These are phyloP conservation scores for Hippopotamus amphibius DNA, from an alignment of 2,113 vertebrate genomes.

Conservation along the genomic window DNA sequence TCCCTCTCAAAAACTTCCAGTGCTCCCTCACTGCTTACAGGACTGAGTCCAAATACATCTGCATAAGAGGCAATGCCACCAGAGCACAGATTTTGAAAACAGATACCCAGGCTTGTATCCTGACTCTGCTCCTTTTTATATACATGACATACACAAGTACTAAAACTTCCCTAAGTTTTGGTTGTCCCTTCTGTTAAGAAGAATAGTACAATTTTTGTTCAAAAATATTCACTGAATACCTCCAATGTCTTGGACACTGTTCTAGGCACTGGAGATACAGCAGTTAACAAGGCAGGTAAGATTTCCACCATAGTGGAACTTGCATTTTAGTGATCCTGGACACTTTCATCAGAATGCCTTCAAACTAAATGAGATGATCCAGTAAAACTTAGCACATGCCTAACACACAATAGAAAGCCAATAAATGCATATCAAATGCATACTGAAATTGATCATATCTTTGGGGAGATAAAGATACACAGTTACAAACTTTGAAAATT, in stretches of 20 bases:
- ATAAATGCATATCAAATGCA: background rate
- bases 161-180: background rate
- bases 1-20: background rate
- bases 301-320: background rate
- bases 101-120: background rate
- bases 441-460: background rate
- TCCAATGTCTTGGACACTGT: background rate
- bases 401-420: background rate
- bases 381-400: background rate
- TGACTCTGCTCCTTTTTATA: background rate
- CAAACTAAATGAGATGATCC: background rate
- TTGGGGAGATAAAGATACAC: background rate
- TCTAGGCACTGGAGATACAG: background rate
- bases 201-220: background rate
- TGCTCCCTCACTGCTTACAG: background rate
- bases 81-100: background rate
- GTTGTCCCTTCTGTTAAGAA: background rate
- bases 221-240: background rate
- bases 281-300: background rate
- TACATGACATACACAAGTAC: accelerated
- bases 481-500: background rate
- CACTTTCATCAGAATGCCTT: background rate
- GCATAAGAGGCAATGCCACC: too few species aligned
- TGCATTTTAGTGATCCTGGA: background rate
- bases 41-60: background rate